These are phyloP conservation scores for Synchiropus splendidus DNA, from an alignment of 2,113 vertebrate species.

Conservation along the genomic window DNA sequence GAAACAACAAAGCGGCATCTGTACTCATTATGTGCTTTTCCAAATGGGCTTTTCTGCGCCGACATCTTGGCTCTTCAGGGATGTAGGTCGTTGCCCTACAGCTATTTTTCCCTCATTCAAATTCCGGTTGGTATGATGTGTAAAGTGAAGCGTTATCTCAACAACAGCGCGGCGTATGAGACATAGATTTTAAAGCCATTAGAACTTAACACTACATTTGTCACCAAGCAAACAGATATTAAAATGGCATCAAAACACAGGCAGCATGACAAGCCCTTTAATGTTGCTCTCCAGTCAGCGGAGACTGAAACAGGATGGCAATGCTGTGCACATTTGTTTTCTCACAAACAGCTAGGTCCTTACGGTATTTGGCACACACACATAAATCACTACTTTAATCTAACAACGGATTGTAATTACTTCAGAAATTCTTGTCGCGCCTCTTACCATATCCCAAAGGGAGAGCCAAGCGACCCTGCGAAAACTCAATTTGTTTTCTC, in stretches of 20 bases:
- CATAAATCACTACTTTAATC: too few relatives aligned
- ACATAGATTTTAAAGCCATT: not conserved
- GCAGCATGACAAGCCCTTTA: slow-evolving; percentile 50
- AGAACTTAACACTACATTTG: not conserved
- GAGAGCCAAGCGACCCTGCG: too few relatives aligned
- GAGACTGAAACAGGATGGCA: slow-evolving; percentile 33
- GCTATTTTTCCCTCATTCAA: slow-evolving; percentile 21
- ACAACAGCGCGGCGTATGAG: not conserved
- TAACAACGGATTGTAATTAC: too few relatives aligned
- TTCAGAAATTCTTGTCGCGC: too few relatives aligned
- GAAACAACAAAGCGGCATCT: slow-evolving; percentile 1
- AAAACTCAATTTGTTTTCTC: too few relatives aligned
- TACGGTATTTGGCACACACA: too few relatives aligned
- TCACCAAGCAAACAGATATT: too few relatives aligned
- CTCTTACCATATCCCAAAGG: too few relatives aligned
- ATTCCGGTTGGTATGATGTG: slow-evolving; percentile 10
- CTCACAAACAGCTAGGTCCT: too few relatives aligned
- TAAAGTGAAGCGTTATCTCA: slow-evolving; percentile 7
- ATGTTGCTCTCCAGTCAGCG: slow-evolving; percentile 33
- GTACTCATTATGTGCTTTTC: slow-evolving; percentile 4
- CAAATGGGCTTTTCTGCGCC: not conserved
- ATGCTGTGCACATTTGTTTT: slow-evolving; percentile 1
- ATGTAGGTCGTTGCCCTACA: not conserved
- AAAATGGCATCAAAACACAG: slow-evolving; percentile 15
- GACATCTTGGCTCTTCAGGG: slow-evolving; percentile 7